A percentile compares a stretch with the other conserved stretches of the same genome.
These are phyloP conservation scores for Ceyx melanurus DNA, from an alignment of 2,113 vertebrate genomes.

Conservation along the genomic window DNA sequence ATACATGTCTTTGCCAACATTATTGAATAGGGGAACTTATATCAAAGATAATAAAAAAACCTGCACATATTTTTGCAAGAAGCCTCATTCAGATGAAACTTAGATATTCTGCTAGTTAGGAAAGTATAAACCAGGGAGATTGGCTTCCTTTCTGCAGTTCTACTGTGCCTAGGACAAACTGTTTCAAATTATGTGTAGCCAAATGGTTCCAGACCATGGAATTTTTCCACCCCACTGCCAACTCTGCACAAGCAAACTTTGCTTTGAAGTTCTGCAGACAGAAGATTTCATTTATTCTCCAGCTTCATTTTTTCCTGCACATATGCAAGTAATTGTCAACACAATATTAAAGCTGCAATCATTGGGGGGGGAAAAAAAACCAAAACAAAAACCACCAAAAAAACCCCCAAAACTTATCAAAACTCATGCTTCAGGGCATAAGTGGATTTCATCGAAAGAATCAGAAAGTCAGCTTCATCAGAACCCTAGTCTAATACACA, in stretches of 20 bases:
- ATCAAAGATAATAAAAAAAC: background rate
- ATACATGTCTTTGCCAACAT: background rate
- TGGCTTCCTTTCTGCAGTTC: background rate
- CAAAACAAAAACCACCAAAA: background rate
- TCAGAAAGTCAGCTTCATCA: background rate
- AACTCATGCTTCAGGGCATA: conserved; percentile 24
- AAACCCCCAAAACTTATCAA: background rate
- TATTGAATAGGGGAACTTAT: background rate
- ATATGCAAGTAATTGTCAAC: conserved; percentile 55
- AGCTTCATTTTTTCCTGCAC: conserved; percentile 8
- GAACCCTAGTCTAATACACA: background rate
- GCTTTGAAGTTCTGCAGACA: conserved; percentile 52
- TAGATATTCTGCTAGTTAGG: background rate
- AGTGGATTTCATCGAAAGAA: conserved; percentile 4
- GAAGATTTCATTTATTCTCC: conserved; percentile 30
- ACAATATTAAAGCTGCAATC: conserved; percentile 21
- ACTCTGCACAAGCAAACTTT: conserved; percentile 11
- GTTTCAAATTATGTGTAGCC: conserved; percentile 24
- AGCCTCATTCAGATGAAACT: background rate
- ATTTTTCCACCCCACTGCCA: conserved; percentile 44
- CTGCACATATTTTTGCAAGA: background rate
- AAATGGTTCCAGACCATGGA: conserved; percentile 38
- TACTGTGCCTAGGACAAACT: background rate
- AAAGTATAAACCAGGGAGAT: background rate
- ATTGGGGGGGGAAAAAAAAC: background rate